Evolutionary conservation across 2,113 vertebrate species (phyloP).

Genomic region (Leucoraja erinaceus): DNA sequence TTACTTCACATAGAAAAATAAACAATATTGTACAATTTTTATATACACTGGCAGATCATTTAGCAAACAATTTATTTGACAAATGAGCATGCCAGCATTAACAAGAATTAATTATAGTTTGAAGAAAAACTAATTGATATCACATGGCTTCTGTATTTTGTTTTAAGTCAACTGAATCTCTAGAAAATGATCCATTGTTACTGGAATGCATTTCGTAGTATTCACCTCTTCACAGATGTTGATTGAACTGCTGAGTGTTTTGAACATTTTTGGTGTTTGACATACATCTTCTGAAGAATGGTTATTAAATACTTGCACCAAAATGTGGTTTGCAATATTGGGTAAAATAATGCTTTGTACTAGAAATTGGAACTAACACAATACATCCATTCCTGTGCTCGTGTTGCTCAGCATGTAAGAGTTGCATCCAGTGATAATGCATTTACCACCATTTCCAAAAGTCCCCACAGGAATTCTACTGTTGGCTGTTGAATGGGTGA

Average conservation of each 20-base stretch:
- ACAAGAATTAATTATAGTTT: background rate
- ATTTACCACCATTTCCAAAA: conserved; percentile 6
- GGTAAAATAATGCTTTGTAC: background rate
- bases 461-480: background rate
- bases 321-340: background rate
- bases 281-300: background rate
- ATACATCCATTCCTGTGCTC: background rate
- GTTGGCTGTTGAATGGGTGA: background rate
- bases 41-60: background rate
- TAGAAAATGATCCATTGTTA: background rate
- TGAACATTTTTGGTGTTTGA: background rate
- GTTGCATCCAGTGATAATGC: background rate
- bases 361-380: background rate
- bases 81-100: background rate
- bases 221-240: background rate
- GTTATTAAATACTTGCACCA: background rate
- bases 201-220: background rate
- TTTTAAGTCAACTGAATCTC: background rate
- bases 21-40: background rate
- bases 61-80: background rate
- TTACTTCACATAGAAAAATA: background rate
- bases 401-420: background rate
- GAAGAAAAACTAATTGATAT: background rate
- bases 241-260: background rate
- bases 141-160: background rate